Evolutionary conservation across 2,888 invertebrate genomes (phyloP).

Genomic region (Perizoma affinitatum): DNA sequence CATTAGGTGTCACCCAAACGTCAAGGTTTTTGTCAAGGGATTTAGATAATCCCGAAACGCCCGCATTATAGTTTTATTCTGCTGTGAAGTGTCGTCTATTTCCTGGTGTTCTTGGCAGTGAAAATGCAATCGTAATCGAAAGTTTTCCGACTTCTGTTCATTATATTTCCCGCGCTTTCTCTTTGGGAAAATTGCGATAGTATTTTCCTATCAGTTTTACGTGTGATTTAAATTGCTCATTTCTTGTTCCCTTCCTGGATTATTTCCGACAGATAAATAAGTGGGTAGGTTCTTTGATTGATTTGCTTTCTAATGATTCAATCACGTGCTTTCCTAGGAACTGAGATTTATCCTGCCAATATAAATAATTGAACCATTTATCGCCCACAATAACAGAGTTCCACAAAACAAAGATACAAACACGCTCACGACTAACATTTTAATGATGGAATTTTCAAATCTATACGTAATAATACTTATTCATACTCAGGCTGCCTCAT

Average conservation of each 20-base stretch:
- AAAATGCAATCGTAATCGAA: constrained; percentile 20
- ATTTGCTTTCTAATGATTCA: constrained; percentile 8
- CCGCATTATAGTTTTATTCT: too few relatives aligned
- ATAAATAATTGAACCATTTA: too few relatives aligned
- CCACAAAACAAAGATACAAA: too few relatives aligned
- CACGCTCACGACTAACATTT: too few relatives aligned
- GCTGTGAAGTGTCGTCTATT: too few relatives aligned
- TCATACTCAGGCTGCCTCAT: too few relatives aligned
- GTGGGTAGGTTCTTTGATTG: constrained; percentile 13
- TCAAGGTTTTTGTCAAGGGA: too few relatives aligned
- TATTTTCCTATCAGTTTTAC: constrained; percentile 22
- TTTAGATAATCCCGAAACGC: too few relatives aligned
- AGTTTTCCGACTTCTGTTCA: constrained; percentile 25
- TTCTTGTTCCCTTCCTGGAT: constrained; percentile 25
- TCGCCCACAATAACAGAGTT: too few relatives aligned
- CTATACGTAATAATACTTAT: too few relatives aligned
- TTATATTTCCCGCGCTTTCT: constrained; percentile 29
- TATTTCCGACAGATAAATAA: constrained; percentile 2
- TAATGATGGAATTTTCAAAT: too few relatives aligned
- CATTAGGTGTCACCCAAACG: too few relatives aligned
- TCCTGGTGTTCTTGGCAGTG: constrained; percentile 16
- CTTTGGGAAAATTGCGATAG: constrained; percentile 25
- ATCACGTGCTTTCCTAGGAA: background rate
- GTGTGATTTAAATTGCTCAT: constrained; percentile 15
- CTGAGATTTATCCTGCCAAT: constrained; percentile 4